Evolutionary conservation across 2,113 vertebrate species (phyloP), one percentile per base, ranked within the genome.

Genomic region (Upupa epops): DNA sequence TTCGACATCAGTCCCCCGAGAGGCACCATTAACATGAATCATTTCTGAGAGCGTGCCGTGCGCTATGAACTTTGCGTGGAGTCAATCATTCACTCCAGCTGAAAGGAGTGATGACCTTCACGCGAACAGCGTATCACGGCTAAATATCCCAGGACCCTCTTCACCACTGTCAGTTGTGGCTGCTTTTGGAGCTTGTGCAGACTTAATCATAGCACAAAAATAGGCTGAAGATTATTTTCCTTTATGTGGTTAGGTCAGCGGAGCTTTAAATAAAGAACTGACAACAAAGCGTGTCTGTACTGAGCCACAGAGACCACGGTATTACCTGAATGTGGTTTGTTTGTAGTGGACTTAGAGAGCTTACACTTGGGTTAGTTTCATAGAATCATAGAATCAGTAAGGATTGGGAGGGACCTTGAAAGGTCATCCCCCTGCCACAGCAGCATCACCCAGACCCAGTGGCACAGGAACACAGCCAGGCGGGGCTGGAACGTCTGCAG

Each of bases 1-100:
- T 96, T 98, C 96, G 96, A 64, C 97, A 98, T 97, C 97, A 97
- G 97, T 98, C 96, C 96, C 96, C 91, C 4, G 95, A 96, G 98
- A 96, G 92, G 70, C 56, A 89, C 96, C 92, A 98, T 98, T 98
- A 98, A 96, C 97, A 96, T 98, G 98, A 98, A 98, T 98, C 97
- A 97, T 96, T 96, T 97, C 93, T 96, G 96, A 97, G 96, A 97
- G 95, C 95, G 88, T 59, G 74, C 95, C 18, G 76, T 95, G 95
- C 96, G 97, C 89, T 97, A 96, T 96, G 97, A 98, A 97, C 96
- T 96, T 97, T 63, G 51, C 75, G 93, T 97, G 95, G 95, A 97
- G 97, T 96, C 96, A 54, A 97, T 98, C 97, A 96, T 69, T 98
- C 97, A 97, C 65, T 17, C 66, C 80, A 71, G 95, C 96, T 96